Base-by-base conservation (phyloP, 2,113 vertebrate genomes). In the Callaeas wilsoni region DNA sequence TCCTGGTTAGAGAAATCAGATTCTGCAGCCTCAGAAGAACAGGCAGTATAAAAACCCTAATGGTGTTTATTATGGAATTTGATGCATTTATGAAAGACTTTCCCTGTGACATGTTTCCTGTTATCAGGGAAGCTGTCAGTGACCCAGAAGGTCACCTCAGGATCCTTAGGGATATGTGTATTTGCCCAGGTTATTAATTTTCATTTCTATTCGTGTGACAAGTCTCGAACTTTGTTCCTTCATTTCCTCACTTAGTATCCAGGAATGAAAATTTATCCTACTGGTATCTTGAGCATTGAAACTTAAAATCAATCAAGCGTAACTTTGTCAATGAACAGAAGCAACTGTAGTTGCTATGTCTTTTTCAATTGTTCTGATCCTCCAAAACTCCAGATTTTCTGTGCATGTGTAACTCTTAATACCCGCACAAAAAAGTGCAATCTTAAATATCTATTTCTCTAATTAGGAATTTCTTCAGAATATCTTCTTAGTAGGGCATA, bases 391-490 rank as follows among this genome's bases (percentile, higher is more conserved):
- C 26, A 27, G 2, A 6, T 46, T 74, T 92, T 82, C 41, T 76
- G 26, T 82, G 22, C 13, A 5, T 39, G 12, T 26, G 7, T 68
- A 52, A 35, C 27, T 86, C 12, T 70, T 56, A 56, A 47, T 70
- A 59, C 9, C 20, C 13, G 12, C 42, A 49, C 46, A 12, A 6
- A 41, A 9, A 44, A 69, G 12, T 32, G 35, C 4, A 4, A 1
- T 81, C 44, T 82, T 70, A 69, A 76, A 25, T 69, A 78, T 50
- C 15, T 62, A 7, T 68, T 95, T 68, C 44, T 97, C 33, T 93
- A 84, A 89, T 93, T 88, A 90, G 68, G 22, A 41, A 33, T 92
- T 57, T 63, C 77, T 96, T 95, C 69, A 85, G 35, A 93, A 37
- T 53, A 19, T 57, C 74, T 84, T 81, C 22, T 76, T 97, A 44